Conservation (phyloP, 2,113 vertebrate genomes). For the Numida meleagris region DNA sequence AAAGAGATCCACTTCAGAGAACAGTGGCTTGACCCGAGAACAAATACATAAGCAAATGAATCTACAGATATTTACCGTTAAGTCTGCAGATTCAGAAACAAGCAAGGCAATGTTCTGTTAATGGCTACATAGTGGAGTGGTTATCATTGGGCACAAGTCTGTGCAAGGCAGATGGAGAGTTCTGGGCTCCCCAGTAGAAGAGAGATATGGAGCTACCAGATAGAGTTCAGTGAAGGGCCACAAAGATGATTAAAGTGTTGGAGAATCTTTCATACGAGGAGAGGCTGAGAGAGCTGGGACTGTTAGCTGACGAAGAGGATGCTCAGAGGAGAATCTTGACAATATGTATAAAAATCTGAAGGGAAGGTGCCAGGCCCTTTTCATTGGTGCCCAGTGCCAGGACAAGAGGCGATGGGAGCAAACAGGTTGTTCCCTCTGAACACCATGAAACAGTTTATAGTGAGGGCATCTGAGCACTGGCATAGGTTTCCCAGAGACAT, state of each 20-base stretch:
- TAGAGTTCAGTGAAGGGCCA: neutral
- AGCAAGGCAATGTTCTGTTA: neutral
- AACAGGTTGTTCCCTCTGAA: neutral
- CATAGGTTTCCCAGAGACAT: neutral
- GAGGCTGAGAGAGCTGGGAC: neutral
- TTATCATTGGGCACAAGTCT: fast-evolving
- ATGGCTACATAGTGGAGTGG: neutral
- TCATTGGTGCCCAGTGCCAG: neutral
- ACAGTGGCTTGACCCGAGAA: neutral
- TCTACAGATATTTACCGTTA: neutral
- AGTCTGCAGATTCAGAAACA: neutral
- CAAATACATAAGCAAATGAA: neutral
- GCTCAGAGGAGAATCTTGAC: neutral
- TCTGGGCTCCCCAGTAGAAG: neutral
- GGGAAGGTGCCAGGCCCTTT: neutral
- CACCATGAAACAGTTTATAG: neutral
- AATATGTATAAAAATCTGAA: neutral
- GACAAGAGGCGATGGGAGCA: neutral
- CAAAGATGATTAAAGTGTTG: neutral
- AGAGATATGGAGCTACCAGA: neutral
- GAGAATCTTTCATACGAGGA: neutral
- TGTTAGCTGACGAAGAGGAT: neutral
- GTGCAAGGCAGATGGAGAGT: neutral
- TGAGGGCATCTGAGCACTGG: neutral
- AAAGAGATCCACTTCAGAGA: conserved; percentile 20